These are phyloP conservation scores for Cylindroiulus punctatus DNA, from an alignment of 2,888 invertebrate species.

Conservation along the genomic window DNA sequence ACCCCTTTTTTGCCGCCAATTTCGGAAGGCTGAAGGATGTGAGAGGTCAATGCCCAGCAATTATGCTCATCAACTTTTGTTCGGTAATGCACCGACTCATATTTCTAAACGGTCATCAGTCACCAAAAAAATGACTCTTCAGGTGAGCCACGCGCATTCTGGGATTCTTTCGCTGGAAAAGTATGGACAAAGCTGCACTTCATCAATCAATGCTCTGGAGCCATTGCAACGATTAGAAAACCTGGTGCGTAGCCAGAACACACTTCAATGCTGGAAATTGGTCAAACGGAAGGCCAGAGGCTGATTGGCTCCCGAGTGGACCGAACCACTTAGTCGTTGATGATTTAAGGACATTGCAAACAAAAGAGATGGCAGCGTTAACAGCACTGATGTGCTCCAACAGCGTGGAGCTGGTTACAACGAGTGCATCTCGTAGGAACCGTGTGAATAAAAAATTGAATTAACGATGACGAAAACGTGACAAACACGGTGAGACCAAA, in stretches of 20 bases:
- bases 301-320: neutral
- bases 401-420: no score
- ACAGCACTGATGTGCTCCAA: neutral
- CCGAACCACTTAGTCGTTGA: neutral
- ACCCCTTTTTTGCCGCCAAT: neutral
- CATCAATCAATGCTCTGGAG: neutral
- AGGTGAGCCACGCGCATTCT: neutral
- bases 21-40: neutral
- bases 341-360: constrained; percentile 14
- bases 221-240: neutral
- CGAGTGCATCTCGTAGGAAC: no score
- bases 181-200: neutral
- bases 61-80: neutral
- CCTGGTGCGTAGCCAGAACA: neutral
- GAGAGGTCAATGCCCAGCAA: neutral
- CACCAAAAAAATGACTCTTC: neutral
- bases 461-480: no score
- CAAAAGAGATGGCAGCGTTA: neutral
- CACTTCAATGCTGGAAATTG: neutral
- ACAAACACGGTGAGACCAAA: no score
- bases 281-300: neutral
- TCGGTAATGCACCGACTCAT: constrained; percentile 4
- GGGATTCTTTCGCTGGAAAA: neutral
- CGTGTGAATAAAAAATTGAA: no score
- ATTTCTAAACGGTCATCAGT: neutral